Percentiles rank a stretch among this genome's conserved stretches.
phyloP scores from a whole-genome alignment of 2,113 vertebrate species.

The Amazona guildingii region DNA sequence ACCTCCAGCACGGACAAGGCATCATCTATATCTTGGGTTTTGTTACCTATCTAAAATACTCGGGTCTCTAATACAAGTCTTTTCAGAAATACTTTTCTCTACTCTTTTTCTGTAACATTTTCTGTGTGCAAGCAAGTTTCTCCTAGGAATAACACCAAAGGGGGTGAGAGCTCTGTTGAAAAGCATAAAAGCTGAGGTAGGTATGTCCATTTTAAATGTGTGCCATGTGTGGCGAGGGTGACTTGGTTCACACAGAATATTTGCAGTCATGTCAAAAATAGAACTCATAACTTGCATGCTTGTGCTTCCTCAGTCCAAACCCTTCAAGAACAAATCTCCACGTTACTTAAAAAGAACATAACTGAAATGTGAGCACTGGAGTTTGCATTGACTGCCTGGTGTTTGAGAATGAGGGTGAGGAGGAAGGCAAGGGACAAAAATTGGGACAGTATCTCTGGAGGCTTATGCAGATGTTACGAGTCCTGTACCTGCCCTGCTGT shows the following conservation, averaged over 20 bases:
- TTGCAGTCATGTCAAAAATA: conserved; percentile 59
- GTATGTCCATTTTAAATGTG: conserved; percentile 12
- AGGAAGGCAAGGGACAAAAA: background rate
- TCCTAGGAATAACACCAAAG: background rate
- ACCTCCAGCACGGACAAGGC: background rate
- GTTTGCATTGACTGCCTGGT: background rate
- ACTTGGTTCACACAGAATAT: conserved; percentile 61
- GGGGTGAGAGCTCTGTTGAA: background rate
- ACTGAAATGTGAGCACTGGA: background rate
- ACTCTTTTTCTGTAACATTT: background rate
- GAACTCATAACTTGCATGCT: conserved; percentile 59
- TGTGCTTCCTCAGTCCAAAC: conserved; percentile 29
- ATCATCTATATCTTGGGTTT: background rate
- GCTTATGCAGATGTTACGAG: background rate
- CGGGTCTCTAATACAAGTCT: background rate
- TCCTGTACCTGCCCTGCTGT: background rate
- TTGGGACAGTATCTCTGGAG: background rate
- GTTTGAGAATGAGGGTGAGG: background rate
- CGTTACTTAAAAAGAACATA: conserved; percentile 2
- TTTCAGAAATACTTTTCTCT: background rate
- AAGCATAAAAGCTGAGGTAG: background rate
- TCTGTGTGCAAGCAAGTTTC: background rate
- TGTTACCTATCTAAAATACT: background rate
- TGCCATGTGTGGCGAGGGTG: conserved; percentile 21
- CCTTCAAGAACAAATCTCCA: conserved; percentile 23